These are phyloP conservation scores for Morbakka virulenta DNA, from an alignment of 30 jellyfish, hydroid and myxozoan genomes.

Conservation along the genomic window DNA sequence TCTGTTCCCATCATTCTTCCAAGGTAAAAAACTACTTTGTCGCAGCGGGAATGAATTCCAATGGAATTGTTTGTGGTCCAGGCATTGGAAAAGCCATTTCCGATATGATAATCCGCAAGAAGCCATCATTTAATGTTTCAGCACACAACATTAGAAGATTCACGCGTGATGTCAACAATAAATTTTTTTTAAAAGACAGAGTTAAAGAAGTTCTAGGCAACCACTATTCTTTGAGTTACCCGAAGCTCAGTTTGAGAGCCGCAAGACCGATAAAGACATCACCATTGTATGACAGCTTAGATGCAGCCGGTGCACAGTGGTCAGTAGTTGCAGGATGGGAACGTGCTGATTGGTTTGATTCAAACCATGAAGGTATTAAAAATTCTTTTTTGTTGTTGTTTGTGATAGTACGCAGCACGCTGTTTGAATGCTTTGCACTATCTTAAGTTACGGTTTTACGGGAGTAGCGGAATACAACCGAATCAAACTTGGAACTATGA, in stretches of 20 bases:
- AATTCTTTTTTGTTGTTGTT: neutral
- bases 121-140: slow-evolving; percentile 47
- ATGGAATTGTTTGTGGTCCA: slow-evolving; percentile 65
- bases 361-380: slow-evolving; percentile 26
- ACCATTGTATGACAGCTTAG: slow-evolving; percentile 52
- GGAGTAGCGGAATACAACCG: too few species aligned
- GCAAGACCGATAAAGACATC: slow-evolving; percentile 68
- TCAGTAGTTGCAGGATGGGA: slow-evolving; percentile 81
- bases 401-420: too few species aligned
- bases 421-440: too few species aligned
- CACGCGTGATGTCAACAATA: slow-evolving; percentile 62
- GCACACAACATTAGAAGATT: slow-evolving; percentile 52
- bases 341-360: slow-evolving; percentile 45
- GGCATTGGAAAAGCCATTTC: slow-evolving; percentile 73
- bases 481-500: too few species aligned
- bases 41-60: slow-evolving; percentile 85
- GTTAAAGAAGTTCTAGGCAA: slow-evolving; percentile 30
- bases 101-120: slow-evolving; percentile 62
- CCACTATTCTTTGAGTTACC: slow-evolving; percentile 51
- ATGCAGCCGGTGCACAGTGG: slow-evolving; percentile 71
- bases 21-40: slow-evolving; percentile 76
- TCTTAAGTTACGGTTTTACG: too few species aligned
- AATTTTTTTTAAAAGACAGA: slow-evolving; percentile 45
- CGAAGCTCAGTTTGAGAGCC: slow-evolving; percentile 9
- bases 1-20: too few species aligned